Evolutionary conservation across 2,888 invertebrate species (phyloP), one percentile per base, ranked within the genome.

Genomic region (Dryocosmus kuriphilus): DNA sequence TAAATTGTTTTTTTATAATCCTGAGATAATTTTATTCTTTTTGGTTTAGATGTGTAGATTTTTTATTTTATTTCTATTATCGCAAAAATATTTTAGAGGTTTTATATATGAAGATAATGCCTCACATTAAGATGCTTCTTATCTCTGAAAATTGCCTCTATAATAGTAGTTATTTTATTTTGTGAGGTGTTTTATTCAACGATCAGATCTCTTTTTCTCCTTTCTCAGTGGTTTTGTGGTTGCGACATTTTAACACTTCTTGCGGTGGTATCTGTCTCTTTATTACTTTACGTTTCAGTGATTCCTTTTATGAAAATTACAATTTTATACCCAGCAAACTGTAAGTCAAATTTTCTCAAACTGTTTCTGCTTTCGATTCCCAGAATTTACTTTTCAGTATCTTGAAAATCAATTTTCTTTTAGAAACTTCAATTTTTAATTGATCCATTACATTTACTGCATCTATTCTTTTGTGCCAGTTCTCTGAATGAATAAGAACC

Each of bases 261-360:
- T 65, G 35, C 35, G 65, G 22, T 5, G n/a, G n/a, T 35, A 22
- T 63, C 67, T 46, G 24, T 67, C 41, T 67, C 41, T 67, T 46
- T 67, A 65, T 67, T 67, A 67, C 38, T 46, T 41, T 46, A 41
- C 41, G 67, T 67, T 38, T 67, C 46, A 67, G 41, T 65, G 24
- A 41, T 65, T 65, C 24, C 22, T 65, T 41, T 46, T 46, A 41
- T 46, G 16, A 11, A 67, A 67, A 46, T 46, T 46, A 27, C 11
- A 30, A 27, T 46, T 67, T 67, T 46, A 46, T 65, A 62, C 9
- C 8, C 7, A 24, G 41, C 8, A 46, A 27, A 46, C 41, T 19
- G 46, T 67, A n/a, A 67, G 46, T 27, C 16, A 14, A 16, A 41
- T 27, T 46, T 46, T 46, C 19, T 19, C 24, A 65, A 27, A 2